These are phyloP conservation scores for Micromussa lordhowensis DNA, from an alignment of 92 coral and sea anemone genomes.

Conservation along the genomic window DNA sequence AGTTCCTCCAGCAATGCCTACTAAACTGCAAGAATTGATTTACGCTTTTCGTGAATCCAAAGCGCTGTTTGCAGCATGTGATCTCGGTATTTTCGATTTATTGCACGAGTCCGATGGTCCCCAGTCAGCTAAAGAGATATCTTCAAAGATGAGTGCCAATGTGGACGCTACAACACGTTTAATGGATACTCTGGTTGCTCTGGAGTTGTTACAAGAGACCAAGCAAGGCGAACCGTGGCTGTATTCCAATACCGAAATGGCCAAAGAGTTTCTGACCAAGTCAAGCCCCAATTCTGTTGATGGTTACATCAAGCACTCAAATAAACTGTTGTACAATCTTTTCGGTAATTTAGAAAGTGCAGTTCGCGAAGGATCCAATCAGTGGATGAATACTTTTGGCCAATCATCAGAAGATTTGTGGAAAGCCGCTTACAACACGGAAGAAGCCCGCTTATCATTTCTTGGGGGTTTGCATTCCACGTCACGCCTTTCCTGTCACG, in stretches of 20 bases:
- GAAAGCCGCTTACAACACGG: slow-evolving; percentile 32
- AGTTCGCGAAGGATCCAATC: slow-evolving; percentile 69
- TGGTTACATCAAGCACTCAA: slow-evolving; percentile 50
- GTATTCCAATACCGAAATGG: slow-evolving; percentile 54
- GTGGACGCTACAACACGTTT: slow-evolving; percentile 62
- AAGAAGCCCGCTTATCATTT: slow-evolving; percentile 41
- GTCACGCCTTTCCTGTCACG: slow-evolving; percentile 42
- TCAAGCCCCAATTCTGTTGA: slow-evolving; percentile 51
- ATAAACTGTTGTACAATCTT: slow-evolving; percentile 48
- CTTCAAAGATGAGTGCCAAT: slow-evolving; percentile 48
- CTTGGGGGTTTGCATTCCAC: slow-evolving; percentile 58
- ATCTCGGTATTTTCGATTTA: slow-evolving; percentile 40
- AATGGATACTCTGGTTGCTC: slow-evolving; percentile 61
- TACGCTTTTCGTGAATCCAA: slow-evolving; percentile 37
- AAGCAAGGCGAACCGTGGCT: slow-evolving; percentile 12
- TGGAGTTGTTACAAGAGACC: slow-evolving; percentile 60
- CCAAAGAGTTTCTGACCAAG: slow-evolving; percentile 54
- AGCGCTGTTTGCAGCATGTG: slow-evolving; percentile 38
- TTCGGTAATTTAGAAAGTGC: slow-evolving; percentile 68
- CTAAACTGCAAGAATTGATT: slow-evolving; percentile 13
- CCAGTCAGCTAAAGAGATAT: slow-evolving; percentile 29
- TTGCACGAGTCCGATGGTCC: slow-evolving; percentile 7
- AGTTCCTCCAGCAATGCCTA: slow-evolving; percentile 24
- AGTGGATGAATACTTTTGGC: slow-evolving; percentile 76
- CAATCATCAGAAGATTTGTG: slow-evolving; percentile 64